phyloP scores from a whole-genome alignment of 2,888 invertebrate species.

The Tetrapedia diversipes region DNA sequence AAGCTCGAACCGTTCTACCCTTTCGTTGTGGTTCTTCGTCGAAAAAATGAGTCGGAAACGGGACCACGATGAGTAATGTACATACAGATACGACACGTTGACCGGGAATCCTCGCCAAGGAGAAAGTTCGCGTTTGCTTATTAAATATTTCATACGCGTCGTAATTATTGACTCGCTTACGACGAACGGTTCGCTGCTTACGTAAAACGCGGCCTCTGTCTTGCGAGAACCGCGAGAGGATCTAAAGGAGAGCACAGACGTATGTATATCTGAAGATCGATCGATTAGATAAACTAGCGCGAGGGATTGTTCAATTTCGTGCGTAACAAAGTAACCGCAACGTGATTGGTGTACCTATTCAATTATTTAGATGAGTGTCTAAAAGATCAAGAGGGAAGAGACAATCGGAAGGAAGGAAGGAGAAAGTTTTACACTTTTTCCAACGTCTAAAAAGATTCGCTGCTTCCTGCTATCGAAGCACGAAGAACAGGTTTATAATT shows the following conservation, averaged over 20 bases:
- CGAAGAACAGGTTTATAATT: no score
- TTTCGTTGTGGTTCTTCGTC: not conserved
- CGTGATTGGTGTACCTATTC: not conserved
- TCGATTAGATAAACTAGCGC: slow-evolving; percentile 15
- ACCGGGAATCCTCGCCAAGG: slow-evolving; percentile 36
- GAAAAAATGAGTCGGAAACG: slow-evolving; percentile 2
- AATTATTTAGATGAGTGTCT: no score
- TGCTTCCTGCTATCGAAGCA: no score
- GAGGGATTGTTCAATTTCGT: slow-evolving; percentile 13
- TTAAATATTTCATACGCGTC: slow-evolving; percentile 63
- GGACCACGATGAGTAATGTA: slow-evolving; percentile 14
- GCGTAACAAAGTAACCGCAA: slow-evolving; percentile 4
- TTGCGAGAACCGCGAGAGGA: slow-evolving; percentile 4
- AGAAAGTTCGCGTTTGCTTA: slow-evolving; percentile 67
- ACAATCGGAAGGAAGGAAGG: no score
- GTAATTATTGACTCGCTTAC: slow-evolving; percentile 58
- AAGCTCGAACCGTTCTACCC: slow-evolving; percentile 4
- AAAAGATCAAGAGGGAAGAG: no score
- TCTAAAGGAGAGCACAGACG: not conserved
- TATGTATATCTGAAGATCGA: slow-evolving; percentile 18
- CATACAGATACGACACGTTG: no score
- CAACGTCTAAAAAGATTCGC: no score
- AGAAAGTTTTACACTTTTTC: no score
- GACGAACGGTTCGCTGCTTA: slow-evolving; percentile 42
- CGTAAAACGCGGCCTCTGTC: slow-evolving; percentile 39